Conservation (phyloP, 1,140 invertebrate genomes). For the Chironomus tepperi region DNA sequence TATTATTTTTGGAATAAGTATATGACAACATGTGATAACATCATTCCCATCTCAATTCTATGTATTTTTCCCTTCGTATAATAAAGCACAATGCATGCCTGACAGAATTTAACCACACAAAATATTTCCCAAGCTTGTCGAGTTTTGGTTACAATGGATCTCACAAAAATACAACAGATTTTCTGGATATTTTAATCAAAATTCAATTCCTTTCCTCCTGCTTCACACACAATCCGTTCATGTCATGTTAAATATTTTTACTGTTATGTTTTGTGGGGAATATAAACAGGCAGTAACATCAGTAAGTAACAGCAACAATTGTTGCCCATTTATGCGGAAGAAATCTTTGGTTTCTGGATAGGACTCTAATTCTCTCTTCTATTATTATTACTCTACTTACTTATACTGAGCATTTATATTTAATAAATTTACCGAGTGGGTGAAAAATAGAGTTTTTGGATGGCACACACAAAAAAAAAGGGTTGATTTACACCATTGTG, state of each 20-base stretch:
- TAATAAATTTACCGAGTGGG: not conserved
- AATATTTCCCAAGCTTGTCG: not conserved
- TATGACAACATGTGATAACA: constrained; percentile 22
- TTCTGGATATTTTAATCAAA: constrained; percentile 22
- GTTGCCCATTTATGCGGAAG: constrained; percentile 20
- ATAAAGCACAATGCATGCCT: not conserved
- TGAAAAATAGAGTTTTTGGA: not conserved
- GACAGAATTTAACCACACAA: too few relatives aligned
- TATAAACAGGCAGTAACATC: not conserved
- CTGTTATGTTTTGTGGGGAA: not conserved
- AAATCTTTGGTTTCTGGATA: constrained; percentile 17
- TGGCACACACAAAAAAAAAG: not conserved
- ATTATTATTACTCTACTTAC: not conserved
- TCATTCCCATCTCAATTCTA: not conserved
- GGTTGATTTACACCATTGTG: constrained; percentile 23
- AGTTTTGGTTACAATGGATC: not conserved
- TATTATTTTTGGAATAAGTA: not conserved
- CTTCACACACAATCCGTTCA: not conserved
- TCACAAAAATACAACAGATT: constrained; percentile 22
- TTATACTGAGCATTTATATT: too few relatives aligned
- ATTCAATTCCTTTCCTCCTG: not conserved
- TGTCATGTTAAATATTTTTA: not conserved
- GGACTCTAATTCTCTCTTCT: constrained; percentile 4
- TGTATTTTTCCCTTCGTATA: not conserved
- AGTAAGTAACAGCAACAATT: not conserved